Evolutionary conservation across 1,140 invertebrate species (phyloP).

Genomic region (Panagrolaimus sp.): DNA sequence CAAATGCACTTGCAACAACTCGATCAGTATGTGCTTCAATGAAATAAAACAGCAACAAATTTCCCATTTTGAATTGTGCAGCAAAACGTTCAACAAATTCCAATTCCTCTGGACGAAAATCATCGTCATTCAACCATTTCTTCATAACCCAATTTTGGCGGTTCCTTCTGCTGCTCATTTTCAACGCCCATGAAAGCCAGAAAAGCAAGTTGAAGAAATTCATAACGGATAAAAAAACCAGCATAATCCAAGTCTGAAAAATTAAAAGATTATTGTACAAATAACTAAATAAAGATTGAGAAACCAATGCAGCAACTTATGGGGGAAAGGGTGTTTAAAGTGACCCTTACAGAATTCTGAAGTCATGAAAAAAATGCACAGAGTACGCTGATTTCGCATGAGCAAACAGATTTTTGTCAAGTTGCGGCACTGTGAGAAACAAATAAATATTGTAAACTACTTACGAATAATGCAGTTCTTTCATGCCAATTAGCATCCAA

Average conservation of each 20-base stretch:
- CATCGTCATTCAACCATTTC: background rate
- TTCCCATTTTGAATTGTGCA: no score
- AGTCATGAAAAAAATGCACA: no score
- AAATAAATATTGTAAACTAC: background rate
- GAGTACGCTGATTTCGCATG: no score
- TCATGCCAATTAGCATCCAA: no score
- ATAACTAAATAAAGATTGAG: background rate
- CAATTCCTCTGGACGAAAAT: conserved; percentile 19
- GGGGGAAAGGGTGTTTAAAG: conserved; percentile 28
- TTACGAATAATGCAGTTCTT: conserved; percentile 5
- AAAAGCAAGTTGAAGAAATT: conserved; percentile 16
- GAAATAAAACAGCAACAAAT: no score
- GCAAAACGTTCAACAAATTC: no score
- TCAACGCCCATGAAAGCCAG: conserved; percentile 30
- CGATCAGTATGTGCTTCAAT: no score
- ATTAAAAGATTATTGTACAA: background rate
- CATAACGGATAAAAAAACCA: conserved; percentile 24
- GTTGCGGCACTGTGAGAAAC: no score
- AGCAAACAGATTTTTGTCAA: no score
- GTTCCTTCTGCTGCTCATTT: conserved; percentile 16
- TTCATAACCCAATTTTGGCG: background rate
- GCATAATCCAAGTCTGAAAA: conserved; percentile 28
- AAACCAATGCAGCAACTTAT: background rate
- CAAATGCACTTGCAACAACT: background rate
- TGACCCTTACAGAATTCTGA: no score